Conservation (phyloP, 1,140 invertebrate species). For the Euwallacea fornicatus region DNA sequence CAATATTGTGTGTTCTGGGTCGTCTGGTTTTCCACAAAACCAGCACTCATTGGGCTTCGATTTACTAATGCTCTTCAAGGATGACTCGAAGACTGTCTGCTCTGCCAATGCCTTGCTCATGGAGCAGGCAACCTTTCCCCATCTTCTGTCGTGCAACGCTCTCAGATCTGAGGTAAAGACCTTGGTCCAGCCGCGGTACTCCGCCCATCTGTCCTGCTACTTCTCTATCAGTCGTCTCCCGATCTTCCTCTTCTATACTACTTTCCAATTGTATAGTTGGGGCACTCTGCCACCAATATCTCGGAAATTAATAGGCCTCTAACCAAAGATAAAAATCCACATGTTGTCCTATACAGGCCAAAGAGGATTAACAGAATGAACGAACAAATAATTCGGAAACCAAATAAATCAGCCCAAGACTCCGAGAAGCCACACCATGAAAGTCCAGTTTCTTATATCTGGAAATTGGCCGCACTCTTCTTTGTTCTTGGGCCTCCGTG, state of each 20-base stretch:
- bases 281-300: background rate
- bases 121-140: background rate
- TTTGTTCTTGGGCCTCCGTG: conserved; percentile 11
- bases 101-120: background rate
- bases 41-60: background rate
- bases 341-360: no score
- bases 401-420: background rate
- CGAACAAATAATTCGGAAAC: background rate
- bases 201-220: background rate
- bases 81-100: background rate
- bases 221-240: background rate
- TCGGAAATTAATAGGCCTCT: no score
- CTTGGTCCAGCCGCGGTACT: background rate
- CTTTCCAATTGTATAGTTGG: background rate
- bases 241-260: background rate
- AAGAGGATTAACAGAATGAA: no score
- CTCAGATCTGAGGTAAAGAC: background rate
- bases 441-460: conserved; percentile 8
- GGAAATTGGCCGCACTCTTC: background rate
- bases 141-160: background rate
- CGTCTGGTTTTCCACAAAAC: background rate
- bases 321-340: no score
- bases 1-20: background rate
- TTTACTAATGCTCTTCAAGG: background rate
- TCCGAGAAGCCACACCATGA: background rate